Evolutionary conservation across 2,888 invertebrate genomes (phyloP), one percentile per base, ranked within the genome.

Genomic region (Tipula lateralis): DNA sequence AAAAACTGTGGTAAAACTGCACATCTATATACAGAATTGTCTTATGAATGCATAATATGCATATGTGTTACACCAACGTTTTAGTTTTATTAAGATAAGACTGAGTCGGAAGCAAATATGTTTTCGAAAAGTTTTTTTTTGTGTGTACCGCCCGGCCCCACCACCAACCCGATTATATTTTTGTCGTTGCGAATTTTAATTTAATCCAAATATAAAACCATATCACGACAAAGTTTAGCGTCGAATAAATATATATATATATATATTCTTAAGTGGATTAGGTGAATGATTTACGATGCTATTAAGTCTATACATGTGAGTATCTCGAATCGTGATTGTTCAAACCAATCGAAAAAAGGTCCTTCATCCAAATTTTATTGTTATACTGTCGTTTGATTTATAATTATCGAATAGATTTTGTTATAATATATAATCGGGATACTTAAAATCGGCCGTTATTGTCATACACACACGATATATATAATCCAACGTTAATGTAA

Each of bases 221-320:
- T 66, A 66, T 66, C 66, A 66, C 24, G 66, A 66, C 24, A 24
- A 66, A 66, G 24, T 66, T 66, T 66, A 66, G 66, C 24, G 66
- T 66, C 24, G 66, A 66, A 66, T 66, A 66, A n/a, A n/a, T n/a
- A n/a, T n/a, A 24, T 66, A 66, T 24, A 24, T n/a, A n/a, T 66
- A 66, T 66, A 24, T 66, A 66, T 66, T 24, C 66, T 66, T 66
- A 66, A 66, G 66, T 66, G 66, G 66, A 66, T 66, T 66, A 66
- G 66, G 66, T 66, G 66, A 19, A 66, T 24, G 66, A 66, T 66
- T 66, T 66, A 66, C 66, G 66, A 24, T 6, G 24, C 66, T 24
- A 66, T 66, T 66, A 66, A 66, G 66, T 24, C 19, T 44, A 12
- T 36, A 36, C n/a, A n/a, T n/a, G n/a, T 36, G 1, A n/a, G 66